phyloP scores from a whole-genome alignment of 2,113 vertebrate species.

The Mesitornis unicolor region DNA sequence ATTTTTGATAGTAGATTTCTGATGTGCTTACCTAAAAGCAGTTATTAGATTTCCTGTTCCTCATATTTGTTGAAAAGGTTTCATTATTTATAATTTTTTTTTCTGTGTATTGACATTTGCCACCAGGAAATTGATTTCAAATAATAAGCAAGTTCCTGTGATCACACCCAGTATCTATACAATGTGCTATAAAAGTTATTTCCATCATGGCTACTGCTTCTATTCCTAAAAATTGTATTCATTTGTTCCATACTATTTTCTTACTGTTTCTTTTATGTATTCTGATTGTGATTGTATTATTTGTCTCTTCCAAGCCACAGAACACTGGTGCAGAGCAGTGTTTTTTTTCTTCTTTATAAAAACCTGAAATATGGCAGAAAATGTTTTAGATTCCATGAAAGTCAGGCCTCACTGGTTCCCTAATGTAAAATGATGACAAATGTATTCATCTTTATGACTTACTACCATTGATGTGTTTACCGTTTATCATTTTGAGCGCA shows the following conservation, averaged over 20 bases:
- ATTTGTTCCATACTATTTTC: neutral
- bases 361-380: neutral
- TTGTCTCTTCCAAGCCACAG: neutral
- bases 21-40: neutral
- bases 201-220: neutral
- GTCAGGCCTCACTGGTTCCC: neutral
- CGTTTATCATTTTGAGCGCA: neutral
- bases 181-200: neutral
- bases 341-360: neutral
- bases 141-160: neutral
- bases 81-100: neutral
- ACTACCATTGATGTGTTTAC: neutral
- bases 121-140: neutral
- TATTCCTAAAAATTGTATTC: neutral
- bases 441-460: neutral
- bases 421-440: neutral
- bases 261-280: neutral
- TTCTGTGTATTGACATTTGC: neutral
- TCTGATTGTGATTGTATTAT: neutral
- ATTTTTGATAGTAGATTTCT: neutral
- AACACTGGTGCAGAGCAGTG: neutral
- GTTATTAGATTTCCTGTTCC: neutral
- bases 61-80: neutral
- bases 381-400: neutral
- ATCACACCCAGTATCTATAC: neutral